Percentiles rank a stretch among this genome's conserved stretches.
These are phyloP conservation scores for Stomorhina lunata DNA, from an alignment of 2,888 invertebrate species.

Conservation along the genomic window DNA sequence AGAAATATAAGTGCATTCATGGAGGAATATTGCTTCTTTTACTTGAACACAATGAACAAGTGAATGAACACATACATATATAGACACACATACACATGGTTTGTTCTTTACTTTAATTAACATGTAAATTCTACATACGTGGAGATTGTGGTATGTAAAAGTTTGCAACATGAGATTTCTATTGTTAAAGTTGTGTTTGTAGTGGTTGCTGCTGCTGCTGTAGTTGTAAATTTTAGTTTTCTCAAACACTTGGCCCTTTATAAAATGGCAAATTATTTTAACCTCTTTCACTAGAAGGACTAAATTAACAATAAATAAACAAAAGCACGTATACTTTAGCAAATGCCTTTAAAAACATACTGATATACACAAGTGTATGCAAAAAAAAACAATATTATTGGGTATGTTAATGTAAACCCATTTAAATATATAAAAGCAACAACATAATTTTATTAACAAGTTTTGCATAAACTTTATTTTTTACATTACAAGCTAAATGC, in stretches of 20 bases:
- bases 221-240: slow-evolving; percentile 22
- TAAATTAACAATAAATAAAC: slow-evolving; percentile 3
- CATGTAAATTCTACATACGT: too few relatives aligned
- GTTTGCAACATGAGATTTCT: slow-evolving; percentile 3
- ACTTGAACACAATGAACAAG: too few relatives aligned
- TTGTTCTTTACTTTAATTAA: slow-evolving; percentile 30
- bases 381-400: background rate
- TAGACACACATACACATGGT: too few relatives aligned
- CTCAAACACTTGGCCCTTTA: background rate
- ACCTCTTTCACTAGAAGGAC: background rate
- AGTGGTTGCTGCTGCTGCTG: background rate
- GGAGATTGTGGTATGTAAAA: background rate
- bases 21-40: background rate
- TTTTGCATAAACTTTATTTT: background rate
- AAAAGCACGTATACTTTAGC: background rate
- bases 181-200: too few relatives aligned
- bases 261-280: background rate
- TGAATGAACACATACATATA: too few relatives aligned
- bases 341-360: too few relatives aligned
- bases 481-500: background rate
- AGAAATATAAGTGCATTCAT: background rate
- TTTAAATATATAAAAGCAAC: background rate
- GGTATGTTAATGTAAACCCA: slow-evolving; percentile 1
- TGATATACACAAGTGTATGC: too few relatives aligned
- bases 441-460: slow-evolving; percentile 32